phyloP scores from a whole-genome alignment of 2,113 vertebrate genomes.

The Egretta garzetta region DNA sequence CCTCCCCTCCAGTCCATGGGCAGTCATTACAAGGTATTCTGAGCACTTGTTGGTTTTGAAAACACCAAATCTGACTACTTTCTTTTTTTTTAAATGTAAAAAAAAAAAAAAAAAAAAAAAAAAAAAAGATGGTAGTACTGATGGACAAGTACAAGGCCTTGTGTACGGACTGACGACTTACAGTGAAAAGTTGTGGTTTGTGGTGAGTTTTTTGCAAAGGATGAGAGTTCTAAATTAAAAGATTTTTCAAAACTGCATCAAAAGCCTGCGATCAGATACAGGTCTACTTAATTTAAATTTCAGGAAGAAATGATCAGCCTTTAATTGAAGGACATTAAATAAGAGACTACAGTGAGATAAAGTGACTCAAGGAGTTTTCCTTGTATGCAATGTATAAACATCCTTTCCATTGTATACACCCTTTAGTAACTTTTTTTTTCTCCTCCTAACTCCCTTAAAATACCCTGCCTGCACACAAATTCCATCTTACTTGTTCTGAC shows the following conservation, averaged over 20 bases:
- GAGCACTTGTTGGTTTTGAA: background rate
- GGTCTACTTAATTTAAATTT: background rate
- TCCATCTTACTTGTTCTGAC: background rate
- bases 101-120: background rate
- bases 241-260: background rate
- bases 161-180: background rate
- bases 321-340: background rate
- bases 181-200: background rate
- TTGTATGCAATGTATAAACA: accelerated
- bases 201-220: background rate
- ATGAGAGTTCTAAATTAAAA: background rate
- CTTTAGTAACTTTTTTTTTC: background rate
- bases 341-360: background rate
- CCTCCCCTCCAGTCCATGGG: background rate
- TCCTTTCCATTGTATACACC: background rate
- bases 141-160: background rate
- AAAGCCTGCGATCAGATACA: background rate
- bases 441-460: background rate
- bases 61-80: background rate
- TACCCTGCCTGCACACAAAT: background rate
- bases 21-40: slow-evolving; percentile 16
- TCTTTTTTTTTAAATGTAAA: background rate
- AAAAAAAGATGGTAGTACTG: background rate
- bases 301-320: background rate
- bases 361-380: background rate